phyloP scores from a whole-genome alignment of 2,797 vertebrate species.

The Xenentodon cancila region DNA sequence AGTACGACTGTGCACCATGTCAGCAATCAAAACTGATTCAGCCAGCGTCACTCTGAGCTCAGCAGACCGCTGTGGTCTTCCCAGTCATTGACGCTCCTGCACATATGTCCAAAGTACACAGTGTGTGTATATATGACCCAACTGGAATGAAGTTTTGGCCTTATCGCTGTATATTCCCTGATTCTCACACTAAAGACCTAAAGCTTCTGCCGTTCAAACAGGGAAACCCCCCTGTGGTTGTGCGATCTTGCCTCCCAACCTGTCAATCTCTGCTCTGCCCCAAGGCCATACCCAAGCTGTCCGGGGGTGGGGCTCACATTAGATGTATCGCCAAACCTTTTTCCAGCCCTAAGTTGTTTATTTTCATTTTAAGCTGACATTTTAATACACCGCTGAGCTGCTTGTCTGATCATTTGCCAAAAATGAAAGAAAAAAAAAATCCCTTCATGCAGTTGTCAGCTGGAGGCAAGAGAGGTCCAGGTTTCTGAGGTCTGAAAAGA shows the following conservation, averaged over 20 bases:
- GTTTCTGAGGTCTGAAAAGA: conserved; percentile 57
- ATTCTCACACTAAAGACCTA: conserved; percentile 74
- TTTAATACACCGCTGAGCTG: conserved; percentile 70
- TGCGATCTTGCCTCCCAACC: conserved; percentile 73
- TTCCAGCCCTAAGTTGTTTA: conserved; percentile 79
- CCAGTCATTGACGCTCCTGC: not conserved
- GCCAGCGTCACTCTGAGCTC: not conserved
- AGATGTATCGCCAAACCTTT: conserved; percentile 71
- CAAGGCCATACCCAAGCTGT: conserved; percentile 73
- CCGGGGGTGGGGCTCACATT: conserved; percentile 75
- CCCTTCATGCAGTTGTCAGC: conserved; percentile 65
- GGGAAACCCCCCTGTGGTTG: conserved; percentile 70
- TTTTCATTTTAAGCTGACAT: conserved; percentile 82
- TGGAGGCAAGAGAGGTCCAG: conserved; percentile 60
- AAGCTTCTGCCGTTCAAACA: conserved; percentile 74
- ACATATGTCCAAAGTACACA: not conserved
- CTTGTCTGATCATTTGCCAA: conserved; percentile 77
- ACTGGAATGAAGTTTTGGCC: conserved; percentile 42
- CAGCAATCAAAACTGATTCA: not conserved
- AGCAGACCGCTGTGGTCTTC: not conserved
- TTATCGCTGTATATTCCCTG: conserved; percentile 75
- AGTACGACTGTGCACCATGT: not conserved
- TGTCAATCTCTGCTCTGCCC: conserved; percentile 80
- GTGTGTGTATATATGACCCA: not conserved
- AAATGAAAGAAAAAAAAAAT: conserved; percentile 45